Base-by-base conservation (phyloP, 2,888 invertebrate species). In the Priocnemis perturbator region DNA sequence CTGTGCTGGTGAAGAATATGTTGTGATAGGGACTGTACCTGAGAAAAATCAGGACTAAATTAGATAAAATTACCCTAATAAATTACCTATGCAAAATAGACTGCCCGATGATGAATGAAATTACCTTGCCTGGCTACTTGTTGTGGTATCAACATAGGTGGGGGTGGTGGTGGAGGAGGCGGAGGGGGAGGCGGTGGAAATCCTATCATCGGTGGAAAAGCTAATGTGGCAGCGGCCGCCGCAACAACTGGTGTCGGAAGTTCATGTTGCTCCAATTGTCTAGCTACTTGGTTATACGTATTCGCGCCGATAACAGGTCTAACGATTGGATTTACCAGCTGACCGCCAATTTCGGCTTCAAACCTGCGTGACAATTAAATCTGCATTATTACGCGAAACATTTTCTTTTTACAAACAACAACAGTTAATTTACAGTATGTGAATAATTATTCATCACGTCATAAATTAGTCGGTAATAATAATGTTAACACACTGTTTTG, bases 271-370 rank as follows among this genome's bases (percentile, higher is more conserved):
- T 94, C 88, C 78, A 93, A 91, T 81, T 94, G 93, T 58, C 89
- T 85, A 76, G 94, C 94, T 0, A 94, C 93, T 70, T 93, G 93
- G 60, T 91, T 93, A 81, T 93, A 96, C 0, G 95, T 94, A 76
- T 93, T 93, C 0, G 93, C 92, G 0, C 94, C 94, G 53, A 95
- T 95, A 50, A 96, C 93, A 15, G 93, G 92, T 3, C 93, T 90
- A 59, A 90, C 89, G 67, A 90, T 90, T 14, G 91, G 90, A 9
- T 91, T 90, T 45, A 90, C 90, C 17, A 91, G 83, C 47, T 91
- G 91, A 15, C 93, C 93, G 0, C 95, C 94, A 80, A 97, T 96
- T 90, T 97, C 97, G 0, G 96, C 96, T 86, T 97, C 97, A 86
- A 97, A 97, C 83, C 96, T 95, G 79, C 5, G 17, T 50, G 3